Percentiles rank a stretch among this genome's conserved stretches.
These are phyloP conservation scores for Probosciger aterrimus DNA, from an alignment of 2,113 vertebrate species.

Conservation along the genomic window DNA sequence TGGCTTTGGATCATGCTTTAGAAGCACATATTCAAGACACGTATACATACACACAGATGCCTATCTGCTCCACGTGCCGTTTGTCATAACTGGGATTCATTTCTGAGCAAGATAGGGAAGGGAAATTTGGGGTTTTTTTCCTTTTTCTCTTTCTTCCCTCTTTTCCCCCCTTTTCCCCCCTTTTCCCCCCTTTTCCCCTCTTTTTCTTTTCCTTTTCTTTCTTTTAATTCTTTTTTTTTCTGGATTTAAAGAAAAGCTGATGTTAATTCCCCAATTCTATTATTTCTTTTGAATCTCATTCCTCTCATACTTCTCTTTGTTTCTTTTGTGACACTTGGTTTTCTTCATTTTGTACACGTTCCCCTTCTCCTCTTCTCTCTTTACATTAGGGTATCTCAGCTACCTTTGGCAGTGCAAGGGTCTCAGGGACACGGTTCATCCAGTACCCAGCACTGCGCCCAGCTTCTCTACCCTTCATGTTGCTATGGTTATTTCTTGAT, in stretches of 20 bases:
- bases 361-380: neutral
- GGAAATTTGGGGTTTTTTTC: neutral
- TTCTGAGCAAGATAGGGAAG: neutral
- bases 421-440: accelerated
- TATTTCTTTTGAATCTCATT: neutral
- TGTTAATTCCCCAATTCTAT: neutral
- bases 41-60: neutral
- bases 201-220: neutral
- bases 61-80: neutral
- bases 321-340: neutral
- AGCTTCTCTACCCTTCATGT: neutral
- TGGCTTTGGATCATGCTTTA: neutral
- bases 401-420: neutral
- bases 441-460: neutral
- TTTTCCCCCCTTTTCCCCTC: too few relatives aligned
- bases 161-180: too few relatives aligned
- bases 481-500: neutral
- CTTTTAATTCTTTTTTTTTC: neutral
- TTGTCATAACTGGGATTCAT: neutral
- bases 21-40: neutral
- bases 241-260: neutral
- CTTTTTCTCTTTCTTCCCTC: too few relatives aligned
- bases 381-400: neutral
- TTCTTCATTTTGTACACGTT: neutral
- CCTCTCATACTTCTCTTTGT: neutral